A percentile compares a stretch with the other conserved stretches of the same genome.
Evolutionary conservation across 2,113 vertebrate genomes (phyloP).

Genomic region (Psilopsiagon aurifrons): DNA sequence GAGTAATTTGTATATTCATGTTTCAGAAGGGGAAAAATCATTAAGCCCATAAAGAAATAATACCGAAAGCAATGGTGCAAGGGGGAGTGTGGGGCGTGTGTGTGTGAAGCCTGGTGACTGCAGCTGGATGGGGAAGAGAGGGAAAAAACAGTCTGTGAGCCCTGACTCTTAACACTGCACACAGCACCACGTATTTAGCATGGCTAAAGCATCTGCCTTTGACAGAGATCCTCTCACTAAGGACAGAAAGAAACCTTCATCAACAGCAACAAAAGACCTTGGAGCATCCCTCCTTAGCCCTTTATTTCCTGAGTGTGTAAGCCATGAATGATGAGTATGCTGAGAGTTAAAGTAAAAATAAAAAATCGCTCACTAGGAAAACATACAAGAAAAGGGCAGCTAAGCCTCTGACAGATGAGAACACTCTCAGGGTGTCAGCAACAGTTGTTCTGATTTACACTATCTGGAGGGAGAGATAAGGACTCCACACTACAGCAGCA

Average conservation of each 20-base stretch:
- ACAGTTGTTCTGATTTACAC: conserved; percentile 68
- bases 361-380: conserved; percentile 62
- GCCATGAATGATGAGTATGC: conserved; percentile 57
- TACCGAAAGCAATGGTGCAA: not conserved
- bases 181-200: conserved; percentile 18
- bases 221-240: conserved; percentile 52
- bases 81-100: too few relatives aligned
- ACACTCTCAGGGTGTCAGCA: conserved; percentile 51
- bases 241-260: conserved; percentile 52
- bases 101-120: not conserved
- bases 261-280: conserved; percentile 64
- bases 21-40: conserved; percentile 37
- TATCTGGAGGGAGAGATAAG: conserved; percentile 73
- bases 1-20: conserved; percentile 10
- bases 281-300: conserved; percentile 63
- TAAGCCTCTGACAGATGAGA: conserved; percentile 68
- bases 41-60: conserved; percentile 6
- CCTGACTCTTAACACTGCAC: not conserved
- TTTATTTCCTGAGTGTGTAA: conserved; percentile 52
- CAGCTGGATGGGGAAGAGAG: not conserved
- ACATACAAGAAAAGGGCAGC: conserved; percentile 42
- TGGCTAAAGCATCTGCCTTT: conserved; percentile 52
- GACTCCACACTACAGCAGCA: conserved; percentile 42
- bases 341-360: conserved; percentile 64
- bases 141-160: not conserved